A percentile compares a stretch with the other conserved stretches of the same genome.
phyloP scores from a whole-genome alignment of 1,140 invertebrate species.

The Carposina sasakii region DNA sequence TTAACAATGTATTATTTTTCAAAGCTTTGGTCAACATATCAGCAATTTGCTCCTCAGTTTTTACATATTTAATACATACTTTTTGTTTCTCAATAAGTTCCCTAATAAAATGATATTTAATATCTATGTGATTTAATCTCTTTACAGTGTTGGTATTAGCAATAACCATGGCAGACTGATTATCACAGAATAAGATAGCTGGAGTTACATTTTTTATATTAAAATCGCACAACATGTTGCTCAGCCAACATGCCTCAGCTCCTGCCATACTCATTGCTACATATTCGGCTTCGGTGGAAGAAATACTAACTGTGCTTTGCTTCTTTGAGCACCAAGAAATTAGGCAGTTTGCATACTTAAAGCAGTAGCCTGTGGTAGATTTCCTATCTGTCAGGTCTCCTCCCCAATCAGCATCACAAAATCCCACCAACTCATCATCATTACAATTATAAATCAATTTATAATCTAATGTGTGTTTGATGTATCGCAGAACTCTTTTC shows the following conservation, averaged over 20 bases:
- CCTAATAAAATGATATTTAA: background rate
- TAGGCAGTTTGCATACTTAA: no score
- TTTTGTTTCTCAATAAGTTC: background rate
- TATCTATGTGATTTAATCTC: slow-evolving; percentile 1
- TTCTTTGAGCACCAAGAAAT: background rate
- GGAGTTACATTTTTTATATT: background rate
- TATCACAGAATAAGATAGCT: background rate
- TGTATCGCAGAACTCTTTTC: slow-evolving; percentile 32
- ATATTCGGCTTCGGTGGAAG: background rate
- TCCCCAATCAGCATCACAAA: background rate
- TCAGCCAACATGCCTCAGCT: background rate
- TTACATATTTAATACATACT: background rate
- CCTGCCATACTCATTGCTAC: background rate
- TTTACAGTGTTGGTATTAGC: background rate
- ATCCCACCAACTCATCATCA: background rate
- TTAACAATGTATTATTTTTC: no score
- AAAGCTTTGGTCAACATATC: background rate
- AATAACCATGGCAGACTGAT: background rate
- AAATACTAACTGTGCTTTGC: background rate
- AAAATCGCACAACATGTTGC: background rate
- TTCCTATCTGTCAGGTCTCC: slow-evolving; percentile 2
- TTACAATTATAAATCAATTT: background rate
- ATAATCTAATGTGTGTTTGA: slow-evolving; percentile 18
- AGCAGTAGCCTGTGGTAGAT: background rate
- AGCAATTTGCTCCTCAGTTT: background rate